phyloP scores from a whole-genome alignment of 2,113 vertebrate genomes.

The Dipodomys spectabilis region DNA sequence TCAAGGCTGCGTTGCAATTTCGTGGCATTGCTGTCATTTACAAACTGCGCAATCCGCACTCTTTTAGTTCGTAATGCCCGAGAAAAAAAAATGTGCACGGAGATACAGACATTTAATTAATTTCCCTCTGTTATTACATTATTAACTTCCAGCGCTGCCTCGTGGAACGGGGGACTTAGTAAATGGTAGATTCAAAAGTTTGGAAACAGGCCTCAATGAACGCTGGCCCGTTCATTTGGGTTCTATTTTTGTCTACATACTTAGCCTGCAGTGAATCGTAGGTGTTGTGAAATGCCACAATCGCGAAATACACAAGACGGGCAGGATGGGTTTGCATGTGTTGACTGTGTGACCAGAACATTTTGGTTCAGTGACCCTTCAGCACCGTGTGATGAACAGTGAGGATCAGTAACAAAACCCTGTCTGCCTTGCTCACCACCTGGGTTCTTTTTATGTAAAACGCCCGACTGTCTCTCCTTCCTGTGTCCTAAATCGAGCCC shows the following conservation, averaged over 20 bases:
- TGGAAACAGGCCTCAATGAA: constrained; percentile 67
- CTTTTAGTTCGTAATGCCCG: constrained; percentile 79
- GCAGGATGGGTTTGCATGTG: not conserved
- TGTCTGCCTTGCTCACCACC: not conserved
- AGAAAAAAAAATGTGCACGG: constrained; percentile 80
- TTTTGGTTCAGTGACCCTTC: not conserved
- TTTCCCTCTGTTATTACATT: constrained; percentile 75
- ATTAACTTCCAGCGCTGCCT: constrained; percentile 58
- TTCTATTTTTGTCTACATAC: not conserved
- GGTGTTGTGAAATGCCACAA: not conserved
- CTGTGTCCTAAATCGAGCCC: not conserved
- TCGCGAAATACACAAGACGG: not conserved
- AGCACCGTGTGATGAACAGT: not conserved
- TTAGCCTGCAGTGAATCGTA: not conserved
- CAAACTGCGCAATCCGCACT: constrained; percentile 77
- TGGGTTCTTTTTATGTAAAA: not conserved
- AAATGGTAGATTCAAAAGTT: constrained; percentile 44
- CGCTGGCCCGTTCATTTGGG: constrained; percentile 45
- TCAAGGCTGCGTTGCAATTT: constrained; percentile 80
- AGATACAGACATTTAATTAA: constrained; percentile 85
- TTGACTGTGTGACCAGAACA: not conserved
- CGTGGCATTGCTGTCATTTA: constrained; percentile 77
- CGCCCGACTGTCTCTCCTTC: not conserved
- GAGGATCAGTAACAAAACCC: too few species aligned
- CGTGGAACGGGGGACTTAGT: constrained; percentile 51